Evolutionary conservation across 2,888 invertebrate genomes (phyloP), one percentile per base, ranked within the genome.

Genomic region (Cabera pusaria): DNA sequence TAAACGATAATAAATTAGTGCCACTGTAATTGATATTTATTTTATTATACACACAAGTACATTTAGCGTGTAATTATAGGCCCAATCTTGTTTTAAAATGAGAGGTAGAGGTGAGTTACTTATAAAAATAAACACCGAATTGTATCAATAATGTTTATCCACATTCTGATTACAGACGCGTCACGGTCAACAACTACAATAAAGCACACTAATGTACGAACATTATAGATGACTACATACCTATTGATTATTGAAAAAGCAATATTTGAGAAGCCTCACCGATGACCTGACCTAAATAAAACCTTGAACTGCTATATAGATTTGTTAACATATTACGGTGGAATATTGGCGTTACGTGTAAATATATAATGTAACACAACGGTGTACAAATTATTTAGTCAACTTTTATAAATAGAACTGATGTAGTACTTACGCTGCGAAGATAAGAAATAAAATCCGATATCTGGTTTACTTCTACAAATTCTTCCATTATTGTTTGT

Each of bases 371-470:
- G 19, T 9, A n/a, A n/a, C 31, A 23, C 19, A 18, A 31, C 21
- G n/a, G 17, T 8, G n/a, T 21, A 9, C 9, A 11, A 23, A 22
- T 21, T 24, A 12, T 26, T 24, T 22, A 18, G 22, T 34, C 12
- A 10, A 36, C 17, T 6, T 33, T n/a, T n/a, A 27, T 8, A 33
- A 23, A 43, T 28, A 39, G 21, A 47, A 35, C 29, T 39, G 23
- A 27, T 27, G 22, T 22, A 27, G 41, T 55, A 93, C 94, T 93
- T 90, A 96, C 96, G 77, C 93, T 95, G 67, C 93, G 90, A 35
- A 96, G 78, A 78, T 94, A 95, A n/a, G 94, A 91, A 82, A 94
- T 91, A 69, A 95, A 92, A 62, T 94, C 94, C 43, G 93, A 93
- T 62, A 95, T 93, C 85, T 94, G 93, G 72, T 93, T 93, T 8